Evolutionary conservation across 1,140 invertebrate genomes (phyloP).

Genomic region (Platyscapa corneri): DNA sequence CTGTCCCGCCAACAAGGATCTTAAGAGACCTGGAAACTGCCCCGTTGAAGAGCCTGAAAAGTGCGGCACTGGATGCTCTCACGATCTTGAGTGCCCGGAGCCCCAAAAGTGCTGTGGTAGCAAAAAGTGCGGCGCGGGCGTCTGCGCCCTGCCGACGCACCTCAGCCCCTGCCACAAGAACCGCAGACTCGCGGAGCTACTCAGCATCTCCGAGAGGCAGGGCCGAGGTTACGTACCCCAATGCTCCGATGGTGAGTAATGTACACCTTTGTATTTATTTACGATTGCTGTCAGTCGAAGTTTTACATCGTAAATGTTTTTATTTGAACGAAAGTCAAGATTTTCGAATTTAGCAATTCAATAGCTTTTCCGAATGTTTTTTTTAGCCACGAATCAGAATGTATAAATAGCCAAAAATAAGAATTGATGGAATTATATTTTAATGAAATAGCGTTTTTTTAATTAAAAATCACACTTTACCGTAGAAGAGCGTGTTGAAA

Average conservation of each 20-base stretch:
- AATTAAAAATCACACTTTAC: too few species aligned
- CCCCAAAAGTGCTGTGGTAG: slow-evolving; percentile 87
- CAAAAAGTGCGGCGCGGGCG: slow-evolving; percentile 66
- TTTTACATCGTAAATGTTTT: too few species aligned
- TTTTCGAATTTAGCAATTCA: too few species aligned
- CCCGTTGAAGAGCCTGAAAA: slow-evolving; percentile 73
- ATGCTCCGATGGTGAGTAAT: slow-evolving; percentile 75
- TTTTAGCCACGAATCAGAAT: too few species aligned
- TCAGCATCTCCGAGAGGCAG: slow-evolving; percentile 84
- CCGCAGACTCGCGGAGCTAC: slow-evolving; percentile 83
- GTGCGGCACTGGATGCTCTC: slow-evolving; percentile 81
- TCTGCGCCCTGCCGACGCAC: slow-evolving; percentile 61
- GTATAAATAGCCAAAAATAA: too few species aligned
- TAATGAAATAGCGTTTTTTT: too few species aligned
- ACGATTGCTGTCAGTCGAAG: too few species aligned
- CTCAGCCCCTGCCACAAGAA: slow-evolving; percentile 82
- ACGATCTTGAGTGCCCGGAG: slow-evolving; percentile 86
- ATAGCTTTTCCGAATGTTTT: too few species aligned
- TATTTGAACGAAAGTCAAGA: too few species aligned
- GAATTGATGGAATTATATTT: too few species aligned
- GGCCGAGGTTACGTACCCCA: slow-evolving; percentile 89
- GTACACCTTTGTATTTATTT: too few species aligned
- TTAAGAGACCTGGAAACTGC: slow-evolving; percentile 85
- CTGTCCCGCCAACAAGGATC: slow-evolving; percentile 84
- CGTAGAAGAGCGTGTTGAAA: too few species aligned